These are phyloP conservation scores for Bradypodion ventrale DNA, from an alignment of 2,797 vertebrate genomes.

Conservation along the genomic window DNA sequence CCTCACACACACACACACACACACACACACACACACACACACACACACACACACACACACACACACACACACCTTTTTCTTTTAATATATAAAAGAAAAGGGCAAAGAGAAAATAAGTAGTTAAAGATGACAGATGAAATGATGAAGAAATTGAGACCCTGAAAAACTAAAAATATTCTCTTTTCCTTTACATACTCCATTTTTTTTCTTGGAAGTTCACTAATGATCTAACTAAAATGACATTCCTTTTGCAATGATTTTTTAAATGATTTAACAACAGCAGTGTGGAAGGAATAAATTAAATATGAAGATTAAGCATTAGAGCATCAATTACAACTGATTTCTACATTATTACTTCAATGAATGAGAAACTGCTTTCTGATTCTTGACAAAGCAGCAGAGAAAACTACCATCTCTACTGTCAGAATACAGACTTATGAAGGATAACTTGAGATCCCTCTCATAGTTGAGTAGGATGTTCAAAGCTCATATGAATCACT, in stretches of 20 bases:
- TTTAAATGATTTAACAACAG: slow-evolving; percentile 76
- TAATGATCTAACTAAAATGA: slow-evolving; percentile 59
- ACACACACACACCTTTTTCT: no score
- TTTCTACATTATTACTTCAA: slow-evolving; percentile 65
- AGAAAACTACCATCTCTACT: slow-evolving; percentile 57
- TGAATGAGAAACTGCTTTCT: slow-evolving; percentile 53
- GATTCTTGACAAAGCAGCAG: slow-evolving; percentile 50
- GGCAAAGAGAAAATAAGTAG: slow-evolving; percentile 7
- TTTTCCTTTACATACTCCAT: slow-evolving; percentile 14
- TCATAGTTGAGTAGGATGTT: slow-evolving; percentile 10
- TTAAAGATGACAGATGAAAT: slow-evolving; percentile 18
- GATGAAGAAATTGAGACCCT: not conserved
- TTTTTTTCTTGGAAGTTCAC: slow-evolving; percentile 64
- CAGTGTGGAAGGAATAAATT: slow-evolving; percentile 72
- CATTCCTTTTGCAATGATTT: slow-evolving; percentile 65
- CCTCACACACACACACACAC: no score
- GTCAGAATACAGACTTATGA: slow-evolving; percentile 54
- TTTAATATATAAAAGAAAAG: slow-evolving; percentile 38
- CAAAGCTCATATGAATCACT: slow-evolving; percentile 9
- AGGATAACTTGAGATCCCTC: slow-evolving; percentile 21
- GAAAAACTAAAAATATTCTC: slow-evolving; percentile 55
- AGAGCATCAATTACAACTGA: slow-evolving; percentile 60
- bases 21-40: no score
- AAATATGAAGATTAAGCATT: slow-evolving; percentile 75
- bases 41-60: no score